Base-by-base conservation (phyloP, 2,113 vertebrate genomes). In the Anolis sagrei region DNA sequence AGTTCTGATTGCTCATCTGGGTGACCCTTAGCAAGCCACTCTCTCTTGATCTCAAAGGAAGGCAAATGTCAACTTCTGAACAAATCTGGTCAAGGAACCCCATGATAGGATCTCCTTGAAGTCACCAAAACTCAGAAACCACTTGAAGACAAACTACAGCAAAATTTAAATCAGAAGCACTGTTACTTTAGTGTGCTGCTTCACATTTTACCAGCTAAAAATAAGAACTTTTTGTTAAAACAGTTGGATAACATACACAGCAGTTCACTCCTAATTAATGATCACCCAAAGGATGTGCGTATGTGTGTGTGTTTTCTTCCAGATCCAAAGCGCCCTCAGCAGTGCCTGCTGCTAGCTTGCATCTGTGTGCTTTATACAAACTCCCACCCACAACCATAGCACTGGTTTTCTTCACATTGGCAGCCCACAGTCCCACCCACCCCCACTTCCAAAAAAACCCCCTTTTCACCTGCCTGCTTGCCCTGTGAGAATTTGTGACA, bases 221-320 rank as follows among this genome's bases (percentile, higher is more conserved):
- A 29, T 29, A 68, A 58, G 11, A 58, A 58, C 54, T 4, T 58
- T n/a, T 68, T 29, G 27, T 9, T 11, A 44, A 66, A 73, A 51
- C 39, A 13, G 76, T 68, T 62, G 51, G 39, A 79, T 62, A 62
- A n/a, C 64, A 66, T 23, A 66, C 51, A 78, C 49, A 78, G 66
- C 76, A 79, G 69, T 19, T 73, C 44, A 62, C 34, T 83, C 58
- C 68, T 86, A 79, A 79, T 86, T 73, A 64, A 80, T 74, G 54
- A 49, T 49, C 23, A 29, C 29, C 73, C 54, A 64, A 80, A 86
- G 36, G 54, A 10, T 36, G 34, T 61, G n/a, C 51, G 58, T 48
- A 36, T 49, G 8, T 51, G 61, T 51, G 61, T 16, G 27, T 92
- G 61, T 64, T 68, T 11, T 92, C 82, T 81, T 89, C 91, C 11